Base-by-base conservation (phyloP, 2,113 vertebrate genomes). In the Sisor rabdophorus region DNA sequence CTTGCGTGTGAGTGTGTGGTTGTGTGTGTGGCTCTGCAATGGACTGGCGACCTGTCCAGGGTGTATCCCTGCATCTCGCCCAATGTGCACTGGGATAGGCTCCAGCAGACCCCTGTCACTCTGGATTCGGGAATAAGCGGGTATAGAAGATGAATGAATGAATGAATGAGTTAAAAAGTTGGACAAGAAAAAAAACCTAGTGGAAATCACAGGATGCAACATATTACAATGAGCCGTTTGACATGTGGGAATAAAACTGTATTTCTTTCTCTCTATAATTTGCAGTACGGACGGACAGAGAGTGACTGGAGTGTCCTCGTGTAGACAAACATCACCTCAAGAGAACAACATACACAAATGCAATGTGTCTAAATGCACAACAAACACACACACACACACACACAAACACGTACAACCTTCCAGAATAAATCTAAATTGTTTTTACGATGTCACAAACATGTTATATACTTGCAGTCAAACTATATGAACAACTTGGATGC, bases 221-320 rank as follows among this genome's bases (percentile, higher is more conserved):
- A 3, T 32, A n/a, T 44, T 1, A 9, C 10, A 44, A 44, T 44
- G 40, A 4, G 9, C 5, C 9, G 40, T 44, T 10, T 1, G 9
- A 9, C 40, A 9, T 24, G 11, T 26, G 22, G 1, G 15, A 50
- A 1, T 68, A 10, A 50, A 12, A 16, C 11, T 28, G 24, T 69
- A 2, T 73, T 54, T 74, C 50, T 77, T 86, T 78, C 84, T 87
- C 40, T 48, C 88, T 91, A 87, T 30, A 61, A 44, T 88, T 91
- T 88, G 44, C 79, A 94, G 93, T 94, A 94, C 0, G 93, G 93
- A 82, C 87, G 86, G 88, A 90, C 90, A 70, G 86, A 89, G 60
- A 94, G 91, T 0, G 81, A 92, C 12, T 94, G 93, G 93, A 77
- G 90, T 17, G 30, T 89, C 71, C 2, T 89, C 54, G 80, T 94